phyloP scores from a whole-genome alignment of 2,113 vertebrate species.

The Alaudala cheleensis region DNA sequence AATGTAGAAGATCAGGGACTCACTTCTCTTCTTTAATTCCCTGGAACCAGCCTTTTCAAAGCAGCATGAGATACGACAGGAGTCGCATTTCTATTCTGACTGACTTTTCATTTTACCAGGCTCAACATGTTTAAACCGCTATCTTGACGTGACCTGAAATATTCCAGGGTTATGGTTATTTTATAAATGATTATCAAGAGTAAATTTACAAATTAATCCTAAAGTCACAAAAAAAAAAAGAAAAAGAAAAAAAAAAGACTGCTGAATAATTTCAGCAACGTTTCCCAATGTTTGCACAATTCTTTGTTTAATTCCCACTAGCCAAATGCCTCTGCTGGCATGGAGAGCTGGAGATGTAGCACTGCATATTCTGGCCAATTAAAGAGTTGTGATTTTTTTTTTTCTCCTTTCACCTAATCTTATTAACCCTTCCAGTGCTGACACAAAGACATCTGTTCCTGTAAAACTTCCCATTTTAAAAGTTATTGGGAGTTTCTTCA shows the following conservation, averaged over 20 bases:
- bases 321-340: neutral
- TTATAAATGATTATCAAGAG: conserved; percentile 45
- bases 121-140: neutral
- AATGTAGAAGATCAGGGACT: neutral
- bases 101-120: conserved; percentile 11
- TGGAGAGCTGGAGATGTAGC: accelerated
- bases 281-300: conserved; percentile 45
- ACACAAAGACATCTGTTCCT: neutral
- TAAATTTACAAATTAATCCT: conserved; percentile 64
- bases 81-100: neutral
- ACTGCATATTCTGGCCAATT: neutral
- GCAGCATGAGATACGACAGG: neutral
- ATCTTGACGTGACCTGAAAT: neutral
- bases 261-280: neutral
- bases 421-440: neutral
- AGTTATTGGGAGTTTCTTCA: neutral
- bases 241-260: neutral
- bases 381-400: neutral
- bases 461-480: neutral
- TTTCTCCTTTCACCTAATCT: neutral
- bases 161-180: conserved; percentile 12
- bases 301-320: conserved; percentile 37
- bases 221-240: neutral
- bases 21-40: neutral
- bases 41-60: neutral